Evolutionary conservation across 2,797 vertebrate genomes (phyloP), one percentile per base, ranked within the genome.

Genomic region (Dermochelys coriacea): DNA sequence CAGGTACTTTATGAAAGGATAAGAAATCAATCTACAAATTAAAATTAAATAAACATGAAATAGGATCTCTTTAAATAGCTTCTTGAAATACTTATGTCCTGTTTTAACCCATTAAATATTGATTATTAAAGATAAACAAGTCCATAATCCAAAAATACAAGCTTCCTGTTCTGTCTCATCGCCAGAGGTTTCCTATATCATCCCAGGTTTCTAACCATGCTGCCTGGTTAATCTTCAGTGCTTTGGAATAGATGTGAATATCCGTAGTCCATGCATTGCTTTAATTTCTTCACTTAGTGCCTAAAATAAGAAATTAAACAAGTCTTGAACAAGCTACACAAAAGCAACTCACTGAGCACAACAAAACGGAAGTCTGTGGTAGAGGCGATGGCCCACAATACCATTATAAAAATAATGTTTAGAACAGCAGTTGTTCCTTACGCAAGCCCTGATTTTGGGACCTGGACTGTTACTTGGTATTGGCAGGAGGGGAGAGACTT

Each of bases 261-360:
- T 98, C 86, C 98, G 96, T 74, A 98, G 96, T 25, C 98, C 98
- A 0, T 98, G 98, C 98, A 98, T 98, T 18, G 87, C 94, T 96
- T 98, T 98, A 93, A 98, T 98, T 96, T 98, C 98, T 86, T 98
- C 98, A 12, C 98, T 96, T 41, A 98, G 97, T 1, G 98, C 98
- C 98, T 98, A 93, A 87, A 83, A 78, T 7, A 88, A 85, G 15
- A 75, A 88, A 54, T 49, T 41, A 41, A 71, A 68, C 19, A 37
- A 68, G n/a, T 12, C 37, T 52, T 49, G 14, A 59, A 88, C 75
- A 25, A 83, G 59, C 37, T 54, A 88, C 25, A 23, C 27, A 83
- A 50, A 74, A 31, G 25, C 21, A 71, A 27, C 16, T 41, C 19
- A n/a, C 12, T 5, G 55, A 77, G 21, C 21, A 75, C 50, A 71